Conservation (phyloP, 2,113 vertebrate species). For the Theristicus caerulescens region DNA sequence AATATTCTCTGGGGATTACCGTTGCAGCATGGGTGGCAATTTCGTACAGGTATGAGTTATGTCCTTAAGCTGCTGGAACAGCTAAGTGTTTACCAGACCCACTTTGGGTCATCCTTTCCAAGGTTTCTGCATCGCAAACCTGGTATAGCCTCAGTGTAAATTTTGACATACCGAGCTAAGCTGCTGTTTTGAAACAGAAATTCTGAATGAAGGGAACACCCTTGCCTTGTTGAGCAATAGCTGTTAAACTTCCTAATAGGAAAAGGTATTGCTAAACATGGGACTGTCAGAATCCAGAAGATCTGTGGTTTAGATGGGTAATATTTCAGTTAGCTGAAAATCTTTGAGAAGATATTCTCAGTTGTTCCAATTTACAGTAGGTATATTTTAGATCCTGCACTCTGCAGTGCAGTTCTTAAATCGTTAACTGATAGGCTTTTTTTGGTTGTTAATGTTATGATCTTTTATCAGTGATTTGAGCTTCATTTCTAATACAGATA, state of each 20-base stretch:
- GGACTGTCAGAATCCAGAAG: neutral
- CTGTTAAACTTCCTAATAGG: neutral
- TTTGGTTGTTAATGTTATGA: neutral
- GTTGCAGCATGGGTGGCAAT: conserved; percentile 87
- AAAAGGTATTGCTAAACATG: neutral
- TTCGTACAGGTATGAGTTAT: conserved; percentile 76
- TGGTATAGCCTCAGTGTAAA: neutral
- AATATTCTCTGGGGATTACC: conserved; percentile 86
- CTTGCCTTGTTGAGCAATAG: neutral
- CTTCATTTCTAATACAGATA: neutral
- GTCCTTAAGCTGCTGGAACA: neutral
- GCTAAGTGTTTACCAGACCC: neutral
- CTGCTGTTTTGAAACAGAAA: neutral
- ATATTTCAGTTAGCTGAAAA: neutral
- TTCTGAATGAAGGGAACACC: neutral
- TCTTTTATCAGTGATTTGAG: neutral
- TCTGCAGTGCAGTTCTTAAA: neutral
- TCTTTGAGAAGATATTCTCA: neutral
- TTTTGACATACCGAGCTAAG: neutral
- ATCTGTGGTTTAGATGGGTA: neutral
- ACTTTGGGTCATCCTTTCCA: neutral
- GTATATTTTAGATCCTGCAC: neutral
- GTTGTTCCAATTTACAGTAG: neutral
- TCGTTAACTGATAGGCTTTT: neutral
- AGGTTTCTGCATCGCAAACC: neutral